Conservation (phyloP, 1,140 invertebrate species). For the Conopomorpha cramerella region DNA sequence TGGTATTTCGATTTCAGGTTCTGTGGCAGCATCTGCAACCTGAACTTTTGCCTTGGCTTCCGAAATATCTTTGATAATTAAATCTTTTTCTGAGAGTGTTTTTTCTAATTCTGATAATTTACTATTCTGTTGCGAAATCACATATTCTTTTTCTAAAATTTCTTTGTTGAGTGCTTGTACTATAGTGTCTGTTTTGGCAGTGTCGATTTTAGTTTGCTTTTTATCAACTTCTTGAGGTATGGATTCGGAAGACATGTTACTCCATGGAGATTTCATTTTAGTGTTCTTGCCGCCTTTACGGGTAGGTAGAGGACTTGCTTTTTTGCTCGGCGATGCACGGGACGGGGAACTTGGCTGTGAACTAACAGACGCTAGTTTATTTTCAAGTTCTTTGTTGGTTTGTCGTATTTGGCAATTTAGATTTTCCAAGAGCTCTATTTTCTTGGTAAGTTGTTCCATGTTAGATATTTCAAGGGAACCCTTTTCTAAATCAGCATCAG, state of each 20-base stretch:
- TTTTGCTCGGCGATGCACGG: constrained; percentile 23
- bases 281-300: constrained; percentile 39
- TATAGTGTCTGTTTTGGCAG: constrained; percentile 30
- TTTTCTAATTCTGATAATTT: constrained; percentile 25
- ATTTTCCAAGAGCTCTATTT: constrained; percentile 58
- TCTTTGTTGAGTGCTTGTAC: constrained; percentile 53
- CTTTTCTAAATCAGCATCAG: constrained; percentile 47
- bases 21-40: constrained; percentile 5
- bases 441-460: constrained; percentile 46
- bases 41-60: constrained; percentile 13
- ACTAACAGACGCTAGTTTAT: constrained; percentile 44
- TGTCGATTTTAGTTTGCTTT: constrained; percentile 27
- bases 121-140: constrained; percentile 36
- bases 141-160: constrained; percentile 51
- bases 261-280: constrained; percentile 47
- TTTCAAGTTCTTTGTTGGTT: constrained; percentile 61
- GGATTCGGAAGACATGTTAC: constrained; percentile 32
- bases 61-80: constrained; percentile 13
- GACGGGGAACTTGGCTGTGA: constrained; percentile 19
- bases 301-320: constrained; percentile 28
- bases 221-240: constrained; percentile 33
- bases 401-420: constrained; percentile 57
- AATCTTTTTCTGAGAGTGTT: constrained; percentile 19
- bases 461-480: constrained; percentile 48
- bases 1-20: constrained; percentile 4